Percentiles rank a stretch among this genome's conserved stretches.
Conservation (phyloP, 1,140 invertebrate genomes). For the Chionoecetes opilio region DNA sequence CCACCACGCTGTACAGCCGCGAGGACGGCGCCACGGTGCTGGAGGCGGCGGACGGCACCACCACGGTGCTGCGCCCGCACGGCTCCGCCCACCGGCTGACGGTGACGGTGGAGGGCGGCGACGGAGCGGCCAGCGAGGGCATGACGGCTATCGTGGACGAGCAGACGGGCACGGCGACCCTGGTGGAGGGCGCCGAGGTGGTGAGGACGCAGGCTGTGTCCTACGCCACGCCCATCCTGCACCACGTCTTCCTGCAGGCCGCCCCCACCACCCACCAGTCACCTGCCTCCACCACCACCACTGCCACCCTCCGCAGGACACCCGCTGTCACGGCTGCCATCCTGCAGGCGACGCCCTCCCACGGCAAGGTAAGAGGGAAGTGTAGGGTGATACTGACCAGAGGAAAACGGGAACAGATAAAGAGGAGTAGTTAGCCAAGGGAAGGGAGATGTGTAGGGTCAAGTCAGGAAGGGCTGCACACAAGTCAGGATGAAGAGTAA, state of each 20-base stretch:
- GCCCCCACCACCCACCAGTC: slow-evolving; percentile 20
- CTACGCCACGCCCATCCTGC: slow-evolving; percentile 81
- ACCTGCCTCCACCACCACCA: background rate
- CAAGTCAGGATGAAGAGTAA: background rate
- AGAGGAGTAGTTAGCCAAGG: background rate
- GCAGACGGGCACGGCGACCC: slow-evolving; percentile 72
- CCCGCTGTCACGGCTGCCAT: slow-evolving; percentile 40
- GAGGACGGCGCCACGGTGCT: slow-evolving; percentile 70
- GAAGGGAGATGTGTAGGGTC: background rate
- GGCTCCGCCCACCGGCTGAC: slow-evolving; percentile 50
- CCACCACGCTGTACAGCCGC: slow-evolving; percentile 72
- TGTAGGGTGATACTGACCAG: too few species aligned
- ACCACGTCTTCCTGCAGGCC: slow-evolving; percentile 78
- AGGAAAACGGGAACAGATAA: background rate
- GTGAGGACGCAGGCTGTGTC: slow-evolving; percentile 78
- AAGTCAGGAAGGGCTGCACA: background rate
- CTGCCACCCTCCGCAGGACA: slow-evolving; percentile 22
- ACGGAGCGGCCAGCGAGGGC: slow-evolving; percentile 49
- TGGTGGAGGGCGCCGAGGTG: slow-evolving; percentile 80
- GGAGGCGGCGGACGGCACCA: slow-evolving; percentile 73
- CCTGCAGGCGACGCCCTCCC: slow-evolving; percentile 42
- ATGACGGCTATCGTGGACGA: slow-evolving; percentile 78
- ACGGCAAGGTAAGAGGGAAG: slow-evolving; percentile 41
- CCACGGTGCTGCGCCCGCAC: slow-evolving; percentile 66
- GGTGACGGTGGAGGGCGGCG: slow-evolving; percentile 67